phyloP scores from a whole-genome alignment of 2,888 invertebrate species.

The Nymphalis urticae region DNA sequence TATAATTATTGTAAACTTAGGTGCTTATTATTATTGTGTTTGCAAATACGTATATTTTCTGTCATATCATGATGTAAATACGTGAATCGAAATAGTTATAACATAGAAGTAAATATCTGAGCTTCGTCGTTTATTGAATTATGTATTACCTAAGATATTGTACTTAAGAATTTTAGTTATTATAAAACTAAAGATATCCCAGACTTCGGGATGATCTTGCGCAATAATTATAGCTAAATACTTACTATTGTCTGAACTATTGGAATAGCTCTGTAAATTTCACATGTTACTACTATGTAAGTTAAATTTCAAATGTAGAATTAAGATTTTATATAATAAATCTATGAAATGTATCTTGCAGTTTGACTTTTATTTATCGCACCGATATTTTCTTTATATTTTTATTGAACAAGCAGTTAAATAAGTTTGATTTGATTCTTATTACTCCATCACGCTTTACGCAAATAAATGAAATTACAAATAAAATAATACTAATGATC shows the following conservation, averaged over 20 bases:
- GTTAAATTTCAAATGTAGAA: conserved; percentile 76
- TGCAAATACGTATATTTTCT: conserved; percentile 65
- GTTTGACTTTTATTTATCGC: conserved; percentile 54
- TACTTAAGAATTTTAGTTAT: conserved; percentile 73
- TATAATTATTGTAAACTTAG: conserved; percentile 46
- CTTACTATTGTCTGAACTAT: conserved; percentile 76
- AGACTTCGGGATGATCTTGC: conserved; percentile 64
- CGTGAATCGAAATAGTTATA: conserved; percentile 68
- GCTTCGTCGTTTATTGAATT: conserved; percentile 75
- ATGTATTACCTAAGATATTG: conserved; percentile 67
- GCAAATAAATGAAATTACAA: too few relatives aligned
- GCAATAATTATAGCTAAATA: conserved; percentile 79
- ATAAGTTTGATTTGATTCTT: too few relatives aligned
- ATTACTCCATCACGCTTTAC: too few relatives aligned
- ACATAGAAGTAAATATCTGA: conserved; percentile 78
- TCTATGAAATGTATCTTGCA: conserved; percentile 78
- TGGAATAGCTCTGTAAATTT: conserved; percentile 78
- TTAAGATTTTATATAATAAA: conserved; percentile 82
- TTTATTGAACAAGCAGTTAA: too few relatives aligned
- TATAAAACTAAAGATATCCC: conserved; percentile 63
- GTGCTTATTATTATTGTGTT: conserved; percentile 64
- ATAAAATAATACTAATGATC: neutral
- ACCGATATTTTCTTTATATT: too few relatives aligned
- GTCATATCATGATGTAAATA: conserved; percentile 80
- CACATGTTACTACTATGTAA: conserved; percentile 77